phyloP scores from a whole-genome alignment of 2,888 invertebrate genomes.

The Metallyticus violacea region DNA sequence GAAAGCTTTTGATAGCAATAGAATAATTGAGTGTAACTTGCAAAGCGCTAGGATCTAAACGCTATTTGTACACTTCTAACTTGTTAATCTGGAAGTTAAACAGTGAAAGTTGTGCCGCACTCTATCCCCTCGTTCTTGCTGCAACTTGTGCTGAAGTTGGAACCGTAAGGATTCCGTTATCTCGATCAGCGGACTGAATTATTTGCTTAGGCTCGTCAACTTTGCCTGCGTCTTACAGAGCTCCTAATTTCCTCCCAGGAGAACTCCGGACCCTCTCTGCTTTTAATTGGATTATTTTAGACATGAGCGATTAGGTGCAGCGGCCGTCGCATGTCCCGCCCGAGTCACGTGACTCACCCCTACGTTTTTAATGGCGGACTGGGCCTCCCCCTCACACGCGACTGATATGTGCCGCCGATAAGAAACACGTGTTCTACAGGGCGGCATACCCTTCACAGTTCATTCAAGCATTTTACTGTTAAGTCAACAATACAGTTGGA shows the following conservation, averaged over 20 bases:
- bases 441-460: too few relatives aligned
- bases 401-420: not conserved
- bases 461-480: too few relatives aligned
- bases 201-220: conserved; percentile 12
- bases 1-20: too few relatives aligned
- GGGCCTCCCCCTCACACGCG: not conserved
- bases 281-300: conserved; percentile 18
- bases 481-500: too few relatives aligned
- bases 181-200: not conserved
- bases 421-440: not conserved
- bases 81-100: not conserved
- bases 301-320: conserved; percentile 14
- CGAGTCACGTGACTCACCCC: not conserved
- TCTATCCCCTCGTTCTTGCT: too few relatives aligned
- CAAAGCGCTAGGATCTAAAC: too few relatives aligned
- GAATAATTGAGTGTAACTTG: too few relatives aligned
- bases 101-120: not conserved
- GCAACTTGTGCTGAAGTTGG: not conserved
- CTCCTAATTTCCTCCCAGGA: conserved; percentile 16
- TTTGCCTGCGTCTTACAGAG: not conserved
- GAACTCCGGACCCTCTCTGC: not conserved
- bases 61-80: too few relatives aligned
- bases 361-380: not conserved
- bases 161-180: not conserved
- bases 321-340: not conserved